Percentiles rank a stretch among this genome's conserved stretches.
Evolutionary conservation across 1,140 invertebrate species (phyloP).

Genomic region (Drosophila guanche): DNA sequence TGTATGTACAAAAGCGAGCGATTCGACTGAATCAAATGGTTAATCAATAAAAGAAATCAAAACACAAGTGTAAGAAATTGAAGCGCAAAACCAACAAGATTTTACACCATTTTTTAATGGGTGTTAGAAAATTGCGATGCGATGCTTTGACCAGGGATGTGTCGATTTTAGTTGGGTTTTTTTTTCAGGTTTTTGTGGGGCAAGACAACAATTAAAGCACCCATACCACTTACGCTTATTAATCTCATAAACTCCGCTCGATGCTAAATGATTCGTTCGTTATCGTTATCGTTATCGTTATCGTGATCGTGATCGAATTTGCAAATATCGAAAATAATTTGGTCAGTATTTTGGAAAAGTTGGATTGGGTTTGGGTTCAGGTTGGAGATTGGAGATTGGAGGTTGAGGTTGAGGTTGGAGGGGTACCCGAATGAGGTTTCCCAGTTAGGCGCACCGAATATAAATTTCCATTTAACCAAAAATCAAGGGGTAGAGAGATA

Average conservation of each 20-base stretch:
- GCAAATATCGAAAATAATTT: slow-evolving; percentile 53
- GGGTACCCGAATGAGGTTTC: slow-evolving; percentile 50
- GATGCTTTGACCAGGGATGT: slow-evolving; percentile 45
- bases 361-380: slow-evolving; percentile 9
- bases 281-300: slow-evolving; percentile 28
- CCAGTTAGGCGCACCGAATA: slow-evolving; percentile 71
- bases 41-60: slow-evolving; percentile 40
- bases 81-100: slow-evolving; percentile 60
- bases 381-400: slow-evolving; percentile 16
- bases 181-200: slow-evolving; percentile 27
- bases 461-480: slow-evolving; percentile 41
- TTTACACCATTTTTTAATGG: slow-evolving; percentile 22
- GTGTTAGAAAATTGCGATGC: slow-evolving; percentile 51
- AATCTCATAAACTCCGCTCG: slow-evolving; percentile 80
- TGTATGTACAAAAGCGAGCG: slow-evolving; percentile 12
- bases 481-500: slow-evolving; percentile 22
- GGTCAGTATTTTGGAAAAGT: slow-evolving; percentile 49
- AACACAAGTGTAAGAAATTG: slow-evolving; percentile 29
- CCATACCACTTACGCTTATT: slow-evolving; percentile 83
- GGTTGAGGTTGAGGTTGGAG: slow-evolving; percentile 21
- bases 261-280: slow-evolving; percentile 75
- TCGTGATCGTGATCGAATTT: slow-evolving; percentile 3
- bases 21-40: slow-evolving; percentile 31
- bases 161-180: slow-evolving; percentile 32
- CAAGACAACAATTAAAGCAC: slow-evolving; percentile 83